Conservation (phyloP, 2,113 vertebrate species). For the Xenopus laevis region DNA sequence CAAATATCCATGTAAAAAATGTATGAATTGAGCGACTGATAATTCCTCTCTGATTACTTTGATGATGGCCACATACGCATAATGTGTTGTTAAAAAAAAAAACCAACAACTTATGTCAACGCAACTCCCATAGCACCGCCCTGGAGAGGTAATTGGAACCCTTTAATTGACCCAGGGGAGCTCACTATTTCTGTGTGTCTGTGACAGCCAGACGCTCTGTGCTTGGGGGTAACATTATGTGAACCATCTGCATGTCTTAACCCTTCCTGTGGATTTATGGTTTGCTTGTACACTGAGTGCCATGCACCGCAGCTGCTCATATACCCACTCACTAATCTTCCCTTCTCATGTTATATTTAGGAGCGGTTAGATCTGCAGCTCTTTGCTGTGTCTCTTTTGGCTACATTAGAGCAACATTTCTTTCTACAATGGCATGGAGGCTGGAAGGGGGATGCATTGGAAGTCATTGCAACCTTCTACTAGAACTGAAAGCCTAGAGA, state of each 20-base stretch:
- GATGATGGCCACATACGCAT: background rate
- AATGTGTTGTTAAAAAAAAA: background rate
- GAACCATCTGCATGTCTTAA: conserved; percentile 1
- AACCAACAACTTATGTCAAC: background rate
- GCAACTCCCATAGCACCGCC: background rate
- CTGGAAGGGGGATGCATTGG: no score
- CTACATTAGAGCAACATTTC: no score
- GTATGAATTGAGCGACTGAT: background rate
- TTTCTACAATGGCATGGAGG: no score
- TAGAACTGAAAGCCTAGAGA: no score
- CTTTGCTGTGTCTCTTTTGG: no score
- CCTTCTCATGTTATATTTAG: no score
- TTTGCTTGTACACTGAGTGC: background rate
- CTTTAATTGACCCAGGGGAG: background rate
- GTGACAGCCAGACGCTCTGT: background rate
- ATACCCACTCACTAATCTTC: no score
- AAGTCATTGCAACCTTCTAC: no score
- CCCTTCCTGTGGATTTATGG: background rate
- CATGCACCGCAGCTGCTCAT: no score
- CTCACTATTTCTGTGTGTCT: background rate
- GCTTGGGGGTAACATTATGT: background rate
- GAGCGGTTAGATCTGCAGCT: no score
- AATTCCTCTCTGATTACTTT: background rate
- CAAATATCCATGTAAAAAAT: background rate
- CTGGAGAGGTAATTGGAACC: background rate